A percentile compares a stretch with the other conserved stretches of the same genome.
These are phyloP conservation scores for Hirundo rustica DNA, from an alignment of 2,797 vertebrate species.

Conservation along the genomic window DNA sequence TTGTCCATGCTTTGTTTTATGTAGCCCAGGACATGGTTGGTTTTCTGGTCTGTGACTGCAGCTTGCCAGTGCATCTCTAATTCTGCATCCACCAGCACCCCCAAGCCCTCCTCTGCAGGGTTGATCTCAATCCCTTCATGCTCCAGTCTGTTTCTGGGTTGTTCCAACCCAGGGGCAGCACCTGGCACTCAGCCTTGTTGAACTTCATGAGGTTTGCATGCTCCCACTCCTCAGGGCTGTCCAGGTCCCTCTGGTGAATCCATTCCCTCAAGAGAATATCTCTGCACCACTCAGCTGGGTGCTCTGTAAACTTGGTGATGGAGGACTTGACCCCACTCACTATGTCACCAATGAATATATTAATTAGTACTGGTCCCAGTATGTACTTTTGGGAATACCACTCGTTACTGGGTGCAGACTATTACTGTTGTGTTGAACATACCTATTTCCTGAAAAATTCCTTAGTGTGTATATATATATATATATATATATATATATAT, in stretches of 20 bases:
- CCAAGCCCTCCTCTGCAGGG: neutral
- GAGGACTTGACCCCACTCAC: too few species aligned
- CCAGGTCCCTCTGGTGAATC: neutral
- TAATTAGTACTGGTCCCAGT: neutral
- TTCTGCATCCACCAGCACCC: neutral
- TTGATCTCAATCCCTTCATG: neutral
- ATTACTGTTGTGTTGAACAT: neutral
- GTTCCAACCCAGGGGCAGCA: neutral
- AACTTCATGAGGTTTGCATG: neutral
- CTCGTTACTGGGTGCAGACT: neutral
- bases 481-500: too few species aligned
- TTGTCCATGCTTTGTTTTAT: neutral
- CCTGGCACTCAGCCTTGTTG: neutral
- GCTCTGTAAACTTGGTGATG: neutral
- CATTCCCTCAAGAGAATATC: rapidly evolving
- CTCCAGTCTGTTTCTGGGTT: neutral
- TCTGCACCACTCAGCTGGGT: neutral
- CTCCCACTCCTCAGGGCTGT: neutral
- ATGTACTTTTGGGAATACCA: neutral
- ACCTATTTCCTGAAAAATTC: neutral
- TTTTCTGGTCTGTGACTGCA: neutral
- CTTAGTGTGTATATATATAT: too few species aligned
- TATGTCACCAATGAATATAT: neutral
- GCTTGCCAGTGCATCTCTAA: neutral
- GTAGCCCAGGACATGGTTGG: neutral